Base-by-base conservation (phyloP, 2,888 invertebrate species). In the Pachymerium ferrugineum region DNA sequence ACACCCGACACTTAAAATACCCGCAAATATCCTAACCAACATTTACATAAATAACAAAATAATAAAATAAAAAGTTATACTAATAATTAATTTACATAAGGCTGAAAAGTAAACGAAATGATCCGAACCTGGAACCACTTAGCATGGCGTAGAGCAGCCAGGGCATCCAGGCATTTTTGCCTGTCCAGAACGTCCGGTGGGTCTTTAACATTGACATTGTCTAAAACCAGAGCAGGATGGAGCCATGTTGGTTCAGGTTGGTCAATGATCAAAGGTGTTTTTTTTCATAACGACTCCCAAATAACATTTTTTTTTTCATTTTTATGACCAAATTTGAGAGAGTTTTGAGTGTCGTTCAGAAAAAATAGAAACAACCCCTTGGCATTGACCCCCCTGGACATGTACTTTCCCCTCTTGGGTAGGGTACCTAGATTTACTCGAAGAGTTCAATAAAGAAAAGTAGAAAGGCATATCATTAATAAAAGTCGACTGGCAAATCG, bases 141-240 rank as follows among this genome's bases (percentile, higher is more conserved):
- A 88, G 97, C 95, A 90, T 97, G 97, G 88, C 99, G 94, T 87
- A 99, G 92, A 87, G 95, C 94, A 88, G 98, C 97, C 88, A 99
- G 92, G 88, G 98, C 97, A 89, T 96, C 92, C 88, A 99, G 92
- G 90, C 98, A 98, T 88, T 96, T 96, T 88, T 94, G 93, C 88
- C 94, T 94, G 89, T 96, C 94, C 87, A 98, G 92, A 85, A 94
- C 91, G 88, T 97, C 97, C 87, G 89, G 88, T 79, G 88, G 88
- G 82, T 88, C 88, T 85, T 86, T 86, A 80, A 82, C 82, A 80
- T 81, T 80, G 79, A 81, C 81, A 78, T 80, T 80, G 80, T 81
- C 82, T 81, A 81, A 78, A 81, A 78, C 76, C 76, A 79, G 77
- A 79, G 79, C 77, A 77, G 78, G 77, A 77, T 78, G 76, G 75